These are phyloP conservation scores for Lithophane ornitopus DNA, from an alignment of 2,888 invertebrate species.

Conservation along the genomic window DNA sequence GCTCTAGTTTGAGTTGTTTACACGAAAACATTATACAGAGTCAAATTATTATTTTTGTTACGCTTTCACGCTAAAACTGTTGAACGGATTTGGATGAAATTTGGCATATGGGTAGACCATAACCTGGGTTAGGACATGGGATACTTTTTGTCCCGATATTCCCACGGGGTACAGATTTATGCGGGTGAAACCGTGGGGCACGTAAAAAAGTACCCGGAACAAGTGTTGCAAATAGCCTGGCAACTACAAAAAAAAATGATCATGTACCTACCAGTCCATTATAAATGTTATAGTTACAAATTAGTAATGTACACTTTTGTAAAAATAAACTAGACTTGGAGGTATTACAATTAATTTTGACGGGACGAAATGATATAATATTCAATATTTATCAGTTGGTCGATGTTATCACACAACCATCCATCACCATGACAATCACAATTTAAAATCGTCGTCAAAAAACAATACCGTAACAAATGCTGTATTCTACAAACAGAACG, in stretches of 20 bases:
- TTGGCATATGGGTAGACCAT: too few relatives aligned
- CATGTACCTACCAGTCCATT: background rate
- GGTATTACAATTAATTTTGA: background rate
- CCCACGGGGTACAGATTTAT: too few relatives aligned
- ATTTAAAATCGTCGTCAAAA: background rate
- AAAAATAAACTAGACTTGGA: background rate
- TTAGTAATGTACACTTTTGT: background rate
- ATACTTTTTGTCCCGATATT: too few relatives aligned
- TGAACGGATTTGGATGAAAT: too few relatives aligned
- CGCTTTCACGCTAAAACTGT: too few relatives aligned
- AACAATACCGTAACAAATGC: background rate
- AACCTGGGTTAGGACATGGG: too few relatives aligned
- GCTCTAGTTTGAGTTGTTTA: background rate
- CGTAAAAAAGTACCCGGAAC: too few relatives aligned
- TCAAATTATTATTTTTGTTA: too few relatives aligned
- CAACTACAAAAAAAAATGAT: too few relatives aligned
- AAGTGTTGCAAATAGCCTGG: too few relatives aligned
- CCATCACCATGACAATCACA: background rate
- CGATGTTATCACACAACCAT: background rate
- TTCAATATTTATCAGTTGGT: background rate
- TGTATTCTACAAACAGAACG: background rate
- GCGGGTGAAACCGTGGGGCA: too few relatives aligned
- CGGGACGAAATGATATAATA: background rate
- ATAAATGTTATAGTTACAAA: background rate
- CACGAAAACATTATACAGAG: background rate